phyloP scores from a whole-genome alignment of 1,140 invertebrate genomes.

The Littorina saxatilis region DNA sequence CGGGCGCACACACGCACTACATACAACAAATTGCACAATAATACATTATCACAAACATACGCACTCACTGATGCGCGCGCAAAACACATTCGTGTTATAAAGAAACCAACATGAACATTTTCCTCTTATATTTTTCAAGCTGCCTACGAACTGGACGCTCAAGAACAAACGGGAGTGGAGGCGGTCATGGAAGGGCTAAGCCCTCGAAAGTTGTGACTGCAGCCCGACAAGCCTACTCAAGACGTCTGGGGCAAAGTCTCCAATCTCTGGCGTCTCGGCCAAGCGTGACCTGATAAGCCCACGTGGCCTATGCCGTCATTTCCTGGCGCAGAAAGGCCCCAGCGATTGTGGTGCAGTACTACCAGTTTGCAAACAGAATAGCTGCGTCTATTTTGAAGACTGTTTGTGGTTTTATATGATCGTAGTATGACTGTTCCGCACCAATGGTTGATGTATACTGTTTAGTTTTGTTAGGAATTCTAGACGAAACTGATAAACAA shows the following conservation, averaged over 20 bases:
- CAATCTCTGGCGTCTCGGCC: background rate
- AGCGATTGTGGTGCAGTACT: background rate
- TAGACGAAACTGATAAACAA: too few relatives aligned
- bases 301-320: conserved; percentile 17
- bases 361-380: background rate
- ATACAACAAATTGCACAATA: too few relatives aligned
- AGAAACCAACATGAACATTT: too few relatives aligned
- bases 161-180: background rate
- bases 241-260: conserved; percentile 17
- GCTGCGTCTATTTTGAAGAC: background rate
- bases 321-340: background rate
- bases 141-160: background rate
- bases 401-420: background rate
- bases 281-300: conserved; percentile 13
- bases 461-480: too few relatives aligned
- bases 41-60: too few relatives aligned
- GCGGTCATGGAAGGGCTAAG: background rate
- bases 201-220: background rate
- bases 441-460: background rate
- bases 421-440: background rate
- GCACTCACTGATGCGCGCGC: too few relatives aligned
- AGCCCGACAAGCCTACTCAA: background rate
- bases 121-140: background rate
- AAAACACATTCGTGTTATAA: too few relatives aligned
- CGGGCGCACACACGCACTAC: too few relatives aligned